A percentile compares a stretch with the other conserved stretches of the same genome.
These are phyloP conservation scores for Centrocercus urophasianus DNA, from an alignment of 2,113 vertebrate genomes.

Conservation along the genomic window DNA sequence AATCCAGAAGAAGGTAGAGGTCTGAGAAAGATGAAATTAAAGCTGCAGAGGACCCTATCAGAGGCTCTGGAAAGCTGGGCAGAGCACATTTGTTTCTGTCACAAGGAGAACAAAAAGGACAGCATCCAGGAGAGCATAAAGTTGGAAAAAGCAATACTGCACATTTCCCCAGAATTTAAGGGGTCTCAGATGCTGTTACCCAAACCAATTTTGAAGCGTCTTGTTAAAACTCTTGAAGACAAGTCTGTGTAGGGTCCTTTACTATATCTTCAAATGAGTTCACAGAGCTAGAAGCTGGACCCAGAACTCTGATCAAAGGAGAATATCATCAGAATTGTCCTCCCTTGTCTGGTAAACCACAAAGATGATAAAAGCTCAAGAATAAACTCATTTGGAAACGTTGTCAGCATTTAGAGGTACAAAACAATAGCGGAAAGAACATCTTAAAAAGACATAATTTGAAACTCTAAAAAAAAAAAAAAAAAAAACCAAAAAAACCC, in stretches of 20 bases:
- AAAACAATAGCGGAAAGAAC: background rate
- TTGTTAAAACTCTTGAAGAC: too few species aligned
- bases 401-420: background rate
- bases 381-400: background rate
- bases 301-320: background rate
- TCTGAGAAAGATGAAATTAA: background rate
- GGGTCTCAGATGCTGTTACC: background rate
- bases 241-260: background rate
- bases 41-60: background rate
- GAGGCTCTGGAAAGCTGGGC: accelerated
- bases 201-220: background rate
- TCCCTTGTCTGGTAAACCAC: background rate
- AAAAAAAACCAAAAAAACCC: background rate
- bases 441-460: background rate
- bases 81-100: background rate
- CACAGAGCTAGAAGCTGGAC: background rate
- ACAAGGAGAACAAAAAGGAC: background rate
- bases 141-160: background rate
- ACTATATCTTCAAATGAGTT: background rate
- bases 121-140: background rate
- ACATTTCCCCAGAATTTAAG: background rate
- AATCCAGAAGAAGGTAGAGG: background rate
- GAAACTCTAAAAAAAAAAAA: background rate
- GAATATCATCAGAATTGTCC: background rate
- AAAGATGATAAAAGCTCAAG: background rate